Evolutionary conservation across 2,797 vertebrate genomes (phyloP).

Genomic region (Leucoraja ocellata): DNA sequence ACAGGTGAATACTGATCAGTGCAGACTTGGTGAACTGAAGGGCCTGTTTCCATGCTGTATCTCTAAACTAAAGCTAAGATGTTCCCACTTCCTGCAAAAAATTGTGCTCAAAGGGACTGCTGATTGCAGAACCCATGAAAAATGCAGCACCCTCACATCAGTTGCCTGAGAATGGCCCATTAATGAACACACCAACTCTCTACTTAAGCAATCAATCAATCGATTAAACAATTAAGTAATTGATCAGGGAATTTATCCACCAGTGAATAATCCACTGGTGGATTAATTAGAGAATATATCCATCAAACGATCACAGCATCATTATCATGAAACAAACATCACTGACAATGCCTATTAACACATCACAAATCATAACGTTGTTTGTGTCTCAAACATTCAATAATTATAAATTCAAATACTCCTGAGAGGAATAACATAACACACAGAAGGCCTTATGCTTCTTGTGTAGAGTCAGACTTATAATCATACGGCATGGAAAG

Average conservation of each 20-base stretch:
- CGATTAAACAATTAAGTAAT: no score
- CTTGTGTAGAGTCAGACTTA: background rate
- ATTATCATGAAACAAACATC: background rate
- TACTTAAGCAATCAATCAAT: no score
- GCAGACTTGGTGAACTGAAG: no score
- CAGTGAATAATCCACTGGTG: no score
- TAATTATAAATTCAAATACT: background rate
- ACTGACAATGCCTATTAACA: background rate
- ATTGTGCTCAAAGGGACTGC: background rate
- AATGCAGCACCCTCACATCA: background rate
- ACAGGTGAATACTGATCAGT: no score
- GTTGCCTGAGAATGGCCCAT: no score
- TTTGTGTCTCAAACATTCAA: background rate
- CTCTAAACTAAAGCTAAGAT: background rate
- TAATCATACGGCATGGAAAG: no score
- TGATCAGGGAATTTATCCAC: no score
- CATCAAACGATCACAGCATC: background rate
- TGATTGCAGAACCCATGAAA: background rate
- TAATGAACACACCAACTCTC: no score
- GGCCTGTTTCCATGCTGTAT: no score
- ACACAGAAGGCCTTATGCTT: background rate
- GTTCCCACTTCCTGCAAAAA: background rate
- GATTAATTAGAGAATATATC: background rate
- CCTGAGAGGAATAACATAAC: background rate
- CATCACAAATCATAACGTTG: background rate